These are phyloP conservation scores for Acronicta aceris DNA, from an alignment of 2,888 invertebrate species.

Conservation along the genomic window DNA sequence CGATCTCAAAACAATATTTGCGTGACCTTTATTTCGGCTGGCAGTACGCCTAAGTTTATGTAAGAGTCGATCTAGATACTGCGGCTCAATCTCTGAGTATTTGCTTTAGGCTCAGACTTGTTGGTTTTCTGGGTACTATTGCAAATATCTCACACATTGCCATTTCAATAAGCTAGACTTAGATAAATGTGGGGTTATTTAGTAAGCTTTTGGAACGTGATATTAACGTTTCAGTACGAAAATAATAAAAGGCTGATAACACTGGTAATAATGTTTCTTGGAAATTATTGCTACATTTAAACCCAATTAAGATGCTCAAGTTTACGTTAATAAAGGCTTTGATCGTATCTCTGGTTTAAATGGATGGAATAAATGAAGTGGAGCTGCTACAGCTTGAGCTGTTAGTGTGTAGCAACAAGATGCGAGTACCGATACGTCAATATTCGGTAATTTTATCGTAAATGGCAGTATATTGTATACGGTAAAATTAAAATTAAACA, in stretches of 20 bases:
- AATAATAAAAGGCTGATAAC: slow-evolving; percentile 7
- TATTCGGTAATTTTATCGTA: too few species aligned
- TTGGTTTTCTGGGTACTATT: slow-evolving; percentile 17
- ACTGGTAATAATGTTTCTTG: slow-evolving; percentile 8
- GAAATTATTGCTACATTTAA: slow-evolving; percentile 20
- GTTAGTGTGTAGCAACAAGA: neutral
- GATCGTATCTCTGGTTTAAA: slow-evolving; percentile 17
- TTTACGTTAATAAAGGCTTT: slow-evolving; percentile 25
- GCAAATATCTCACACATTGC: slow-evolving; percentile 22
- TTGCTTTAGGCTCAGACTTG: slow-evolving; percentile 34
- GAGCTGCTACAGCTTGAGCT: slow-evolving; percentile 13
- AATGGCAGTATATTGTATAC: too few species aligned
- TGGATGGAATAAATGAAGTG: slow-evolving; percentile 14
- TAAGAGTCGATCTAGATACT: slow-evolving; percentile 33
- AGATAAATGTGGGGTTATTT: neutral
- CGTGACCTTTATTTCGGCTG: slow-evolving; percentile 39
- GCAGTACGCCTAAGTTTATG: slow-evolving; percentile 37
- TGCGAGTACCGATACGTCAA: too few species aligned
- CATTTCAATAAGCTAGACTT: slow-evolving; percentile 28
- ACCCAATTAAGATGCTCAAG: slow-evolving; percentile 29
- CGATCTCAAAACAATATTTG: slow-evolving; percentile 46
- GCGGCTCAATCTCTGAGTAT: slow-evolving; percentile 39
- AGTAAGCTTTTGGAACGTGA: neutral
- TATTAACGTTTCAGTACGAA: neutral
- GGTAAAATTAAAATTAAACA: too few species aligned